These are phyloP conservation scores for Tryphoninae sp. DNA, from an alignment of 2,888 invertebrate species.

Conservation along the genomic window DNA sequence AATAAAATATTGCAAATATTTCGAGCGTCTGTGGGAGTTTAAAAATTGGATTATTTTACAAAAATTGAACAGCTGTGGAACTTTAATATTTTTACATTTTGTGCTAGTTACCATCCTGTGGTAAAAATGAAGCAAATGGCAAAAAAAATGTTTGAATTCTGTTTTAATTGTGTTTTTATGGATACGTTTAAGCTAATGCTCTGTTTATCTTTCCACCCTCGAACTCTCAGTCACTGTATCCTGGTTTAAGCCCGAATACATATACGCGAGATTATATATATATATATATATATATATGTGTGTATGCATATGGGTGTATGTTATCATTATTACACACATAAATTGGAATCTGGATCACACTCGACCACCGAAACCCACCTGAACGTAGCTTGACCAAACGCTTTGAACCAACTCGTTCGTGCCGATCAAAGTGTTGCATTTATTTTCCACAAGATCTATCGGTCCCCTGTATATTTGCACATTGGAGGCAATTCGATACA, in stretches of 20 bases:
- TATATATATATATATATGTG: background rate
- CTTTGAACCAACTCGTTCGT: constrained; percentile 62
- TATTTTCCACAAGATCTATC: constrained; percentile 62
- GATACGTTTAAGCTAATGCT: background rate
- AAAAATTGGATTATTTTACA: too few relatives aligned
- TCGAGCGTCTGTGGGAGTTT: too few relatives aligned
- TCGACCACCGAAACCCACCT: constrained; percentile 49
- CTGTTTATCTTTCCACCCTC: background rate
- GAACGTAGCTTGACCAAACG: constrained; percentile 45
- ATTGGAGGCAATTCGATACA: constrained; percentile 46
- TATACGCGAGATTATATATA: background rate
- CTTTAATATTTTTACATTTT: too few relatives aligned
- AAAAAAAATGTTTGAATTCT: background rate
- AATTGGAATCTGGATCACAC: constrained; percentile 28
- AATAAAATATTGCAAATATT: too few relatives aligned
- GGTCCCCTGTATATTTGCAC: constrained; percentile 49
- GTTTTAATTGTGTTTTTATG: background rate
- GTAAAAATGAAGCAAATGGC: background rate
- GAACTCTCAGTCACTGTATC: background rate
- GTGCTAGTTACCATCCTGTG: too few relatives aligned
- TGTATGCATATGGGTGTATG: background rate
- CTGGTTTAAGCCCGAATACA: background rate
- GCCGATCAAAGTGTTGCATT: constrained; percentile 71
- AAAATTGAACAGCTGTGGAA: too few relatives aligned
- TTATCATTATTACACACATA: constrained; percentile 11